Evolutionary conservation across 2,113 vertebrate species (phyloP).

Genomic region (Ammodytes marinus): DNA sequence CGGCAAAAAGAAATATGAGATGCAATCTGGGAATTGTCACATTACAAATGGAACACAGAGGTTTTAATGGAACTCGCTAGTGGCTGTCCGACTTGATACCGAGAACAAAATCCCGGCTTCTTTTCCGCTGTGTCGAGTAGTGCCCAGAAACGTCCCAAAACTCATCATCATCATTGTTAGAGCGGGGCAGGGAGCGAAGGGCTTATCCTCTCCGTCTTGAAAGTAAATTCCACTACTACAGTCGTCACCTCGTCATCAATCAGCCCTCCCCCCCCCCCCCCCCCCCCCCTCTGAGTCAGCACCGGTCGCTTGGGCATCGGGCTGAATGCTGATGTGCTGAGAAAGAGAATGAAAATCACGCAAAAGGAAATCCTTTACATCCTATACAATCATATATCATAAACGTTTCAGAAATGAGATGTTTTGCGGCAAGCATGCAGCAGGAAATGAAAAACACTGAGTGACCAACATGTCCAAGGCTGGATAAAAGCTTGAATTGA

Average conservation of each 20-base stretch:
- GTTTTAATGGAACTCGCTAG: neutral
- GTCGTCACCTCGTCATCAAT: constrained; percentile 54
- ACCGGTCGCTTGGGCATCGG: neutral
- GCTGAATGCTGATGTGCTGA: constrained; percentile 39
- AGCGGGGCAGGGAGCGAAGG: constrained; percentile 22
- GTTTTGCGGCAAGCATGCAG: neutral
- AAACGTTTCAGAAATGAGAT: constrained; percentile 7
- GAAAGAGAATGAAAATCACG: constrained; percentile 10
- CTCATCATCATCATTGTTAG: constrained; percentile 56
- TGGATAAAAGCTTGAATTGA: constrained; percentile 10
- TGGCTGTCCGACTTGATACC: neutral
- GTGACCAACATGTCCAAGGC: neutral
- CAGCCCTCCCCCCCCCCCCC: neutral
- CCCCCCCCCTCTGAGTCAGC: neutral
- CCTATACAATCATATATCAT: neutral
- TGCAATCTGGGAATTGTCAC: neutral
- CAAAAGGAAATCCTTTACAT: neutral
- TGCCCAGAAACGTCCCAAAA: constrained; percentile 26
- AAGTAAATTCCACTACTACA: constrained; percentile 15
- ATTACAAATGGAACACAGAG: neutral
- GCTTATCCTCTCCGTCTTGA: constrained; percentile 19
- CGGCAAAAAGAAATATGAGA: neutral
- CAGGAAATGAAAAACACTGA: constrained; percentile 26
- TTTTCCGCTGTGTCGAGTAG: constrained; percentile 21
- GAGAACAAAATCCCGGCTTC: neutral